Conservation (phyloP, 2,888 invertebrate genomes). For the Mongoloraphidia duomilia region DNA sequence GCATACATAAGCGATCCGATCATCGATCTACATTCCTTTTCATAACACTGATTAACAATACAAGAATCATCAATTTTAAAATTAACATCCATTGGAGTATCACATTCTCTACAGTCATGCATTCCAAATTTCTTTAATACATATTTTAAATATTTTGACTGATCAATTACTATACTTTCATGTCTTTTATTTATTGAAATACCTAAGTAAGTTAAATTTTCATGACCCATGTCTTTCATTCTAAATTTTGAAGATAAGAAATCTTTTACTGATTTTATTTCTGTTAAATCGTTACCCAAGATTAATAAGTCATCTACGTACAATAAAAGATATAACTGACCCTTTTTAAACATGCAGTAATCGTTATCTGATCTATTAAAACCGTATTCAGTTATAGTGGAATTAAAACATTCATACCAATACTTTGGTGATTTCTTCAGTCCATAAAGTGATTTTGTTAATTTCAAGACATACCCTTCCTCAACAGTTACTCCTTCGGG, state of each 20-base stretch:
- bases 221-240: conserved; percentile 8
- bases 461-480: conserved; percentile 11
- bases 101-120: neutral
- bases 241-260: conserved; percentile 2
- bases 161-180: neutral
- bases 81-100: neutral
- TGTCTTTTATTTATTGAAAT: conserved; percentile 5
- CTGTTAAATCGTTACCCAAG: neutral
- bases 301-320: conserved; percentile 7
- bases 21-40: too few relatives aligned
- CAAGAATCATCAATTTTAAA: neutral
- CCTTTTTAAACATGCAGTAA: conserved; percentile 2
- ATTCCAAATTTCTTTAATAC: too few relatives aligned
- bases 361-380: conserved; percentile 7
- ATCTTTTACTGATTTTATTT: conserved; percentile 1
- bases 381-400: conserved; percentile 4
- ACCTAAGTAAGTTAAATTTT: conserved; percentile 5
- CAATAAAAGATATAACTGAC: conserved; percentile 5
- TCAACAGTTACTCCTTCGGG: conserved; percentile 10
- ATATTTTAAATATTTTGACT: neutral
- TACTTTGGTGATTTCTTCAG: conserved; percentile 9
- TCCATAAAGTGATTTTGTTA: conserved; percentile 16
- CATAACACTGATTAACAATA: neutral
- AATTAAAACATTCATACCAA: conserved; percentile 8
- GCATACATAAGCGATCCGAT: too few relatives aligned